These are phyloP conservation scores for Syndactyla subalaris DNA, from an alignment of 2,797 vertebrate genomes.

Conservation along the genomic window DNA sequence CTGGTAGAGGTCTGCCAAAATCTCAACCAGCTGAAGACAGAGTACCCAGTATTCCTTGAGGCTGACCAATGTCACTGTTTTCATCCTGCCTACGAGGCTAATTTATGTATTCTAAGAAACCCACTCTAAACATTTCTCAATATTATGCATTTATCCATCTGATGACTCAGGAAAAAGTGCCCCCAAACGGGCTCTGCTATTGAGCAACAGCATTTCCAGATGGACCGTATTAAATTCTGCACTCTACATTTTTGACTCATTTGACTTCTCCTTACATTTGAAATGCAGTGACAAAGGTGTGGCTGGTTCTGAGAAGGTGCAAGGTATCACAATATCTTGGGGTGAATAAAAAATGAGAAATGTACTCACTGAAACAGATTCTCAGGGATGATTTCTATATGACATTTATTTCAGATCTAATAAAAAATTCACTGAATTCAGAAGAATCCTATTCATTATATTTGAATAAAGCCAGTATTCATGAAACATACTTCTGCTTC, in stretches of 20 bases:
- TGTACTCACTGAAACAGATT: background rate
- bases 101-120: background rate
- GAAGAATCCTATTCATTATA: background rate
- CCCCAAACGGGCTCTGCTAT: background rate
- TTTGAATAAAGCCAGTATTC: conserved; percentile 6
- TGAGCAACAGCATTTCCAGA: background rate
- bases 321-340: background rate
- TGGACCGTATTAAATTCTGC: background rate
- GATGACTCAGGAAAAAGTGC: background rate
- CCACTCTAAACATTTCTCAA: background rate
- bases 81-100: background rate
- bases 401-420: background rate
- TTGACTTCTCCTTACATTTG: fast-evolving
- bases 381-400: background rate
- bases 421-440: background rate
- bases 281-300: background rate
- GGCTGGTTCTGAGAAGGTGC: background rate
- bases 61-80: background rate
- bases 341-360: background rate
- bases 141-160: background rate
- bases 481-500: background rate
- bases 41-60: background rate
- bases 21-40: background rate
- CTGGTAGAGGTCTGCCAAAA: background rate
- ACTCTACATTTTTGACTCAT: background rate